Percentiles rank a stretch among this genome's conserved stretches.
Conservation (phyloP, 1,140 invertebrate species). For the Meloidogyne hapla region DNA sequence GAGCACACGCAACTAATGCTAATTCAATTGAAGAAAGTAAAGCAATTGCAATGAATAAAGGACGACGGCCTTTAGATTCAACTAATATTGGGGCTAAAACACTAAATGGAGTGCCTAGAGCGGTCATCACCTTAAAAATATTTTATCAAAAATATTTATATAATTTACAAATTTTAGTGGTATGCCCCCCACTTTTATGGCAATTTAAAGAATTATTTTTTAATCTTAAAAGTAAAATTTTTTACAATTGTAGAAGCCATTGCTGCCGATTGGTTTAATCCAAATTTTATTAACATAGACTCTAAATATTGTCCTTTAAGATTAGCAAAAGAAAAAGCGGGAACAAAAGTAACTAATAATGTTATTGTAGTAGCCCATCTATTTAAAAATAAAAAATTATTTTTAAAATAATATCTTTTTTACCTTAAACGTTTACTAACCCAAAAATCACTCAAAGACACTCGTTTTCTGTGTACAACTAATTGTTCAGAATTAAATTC, state of each 20-base stretch:
- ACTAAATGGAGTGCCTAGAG: conserved; percentile 16
- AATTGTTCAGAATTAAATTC: conserved; percentile 13
- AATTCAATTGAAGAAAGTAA: conserved; percentile 20
- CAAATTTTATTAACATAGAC: conserved; percentile 46
- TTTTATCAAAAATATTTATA: too few species aligned
- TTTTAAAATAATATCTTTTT: not conserved
- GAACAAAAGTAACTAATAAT: conserved; percentile 33
- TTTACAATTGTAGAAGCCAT: conserved; percentile 20
- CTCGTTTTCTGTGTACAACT: not conserved
- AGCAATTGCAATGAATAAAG: conserved; percentile 10
- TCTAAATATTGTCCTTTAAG: conserved; percentile 48
- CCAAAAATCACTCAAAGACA: conserved; percentile 19
- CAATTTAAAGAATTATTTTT: too few species aligned
- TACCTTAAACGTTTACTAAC: conserved; percentile 36
- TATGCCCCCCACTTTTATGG: too few species aligned
- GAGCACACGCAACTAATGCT: not conserved
- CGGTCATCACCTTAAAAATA: conserved; percentile 10
- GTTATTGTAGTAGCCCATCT: conserved; percentile 41
- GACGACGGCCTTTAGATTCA: conserved; percentile 23
- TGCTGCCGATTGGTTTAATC: conserved; percentile 35
- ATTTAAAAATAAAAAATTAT: not conserved
- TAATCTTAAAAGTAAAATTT: not conserved
- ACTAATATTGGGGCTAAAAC: conserved; percentile 19
- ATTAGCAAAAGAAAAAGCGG: conserved; percentile 38
- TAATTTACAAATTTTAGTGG: too few species aligned